These are phyloP conservation scores for Hoplodrina ambigua DNA, from an alignment of 2,888 invertebrate species.

Conservation along the genomic window DNA sequence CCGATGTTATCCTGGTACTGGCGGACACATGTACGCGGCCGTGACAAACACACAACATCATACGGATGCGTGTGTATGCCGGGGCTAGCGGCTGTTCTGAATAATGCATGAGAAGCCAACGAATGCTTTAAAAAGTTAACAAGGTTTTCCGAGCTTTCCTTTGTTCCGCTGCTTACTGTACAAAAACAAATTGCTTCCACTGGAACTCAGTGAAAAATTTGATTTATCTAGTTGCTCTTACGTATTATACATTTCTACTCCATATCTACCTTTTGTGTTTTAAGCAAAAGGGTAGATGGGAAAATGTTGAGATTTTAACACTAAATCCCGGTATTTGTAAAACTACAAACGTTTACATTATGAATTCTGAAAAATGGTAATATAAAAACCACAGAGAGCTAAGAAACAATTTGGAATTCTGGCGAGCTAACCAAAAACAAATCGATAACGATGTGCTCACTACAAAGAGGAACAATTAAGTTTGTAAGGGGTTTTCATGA, in stretches of 20 bases:
- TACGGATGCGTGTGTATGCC: constrained; percentile 63
- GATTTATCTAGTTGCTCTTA: constrained; percentile 62
- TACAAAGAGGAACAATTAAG: constrained; percentile 71
- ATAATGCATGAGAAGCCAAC: constrained; percentile 86
- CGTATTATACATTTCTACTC: background rate
- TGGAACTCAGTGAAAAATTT: constrained; percentile 70
- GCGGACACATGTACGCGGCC: constrained; percentile 74
- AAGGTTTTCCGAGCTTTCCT: constrained; percentile 88
- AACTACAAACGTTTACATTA: constrained; percentile 6
- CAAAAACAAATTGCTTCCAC: constrained; percentile 84
- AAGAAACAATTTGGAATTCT: constrained; percentile 19
- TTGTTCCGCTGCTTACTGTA: constrained; percentile 83
- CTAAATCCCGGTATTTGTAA: background rate
- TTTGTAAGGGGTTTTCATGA: constrained; percentile 66
- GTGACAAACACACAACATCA: constrained; percentile 75
- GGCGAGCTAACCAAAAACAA: constrained; percentile 41
- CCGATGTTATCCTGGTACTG: constrained; percentile 74
- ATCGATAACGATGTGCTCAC: constrained; percentile 45
- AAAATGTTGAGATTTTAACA: constrained; percentile 2
- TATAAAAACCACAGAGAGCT: constrained; percentile 6
- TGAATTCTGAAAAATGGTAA: background rate
- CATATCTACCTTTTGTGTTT: constrained; percentile 9
- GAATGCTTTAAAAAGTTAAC: constrained; percentile 89
- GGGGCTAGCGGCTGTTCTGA: constrained; percentile 76
- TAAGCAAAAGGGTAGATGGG: constrained; percentile 7